These are phyloP conservation scores for Coendou prehensilis DNA, from an alignment of 2,797 vertebrate genomes.

Conservation along the genomic window DNA sequence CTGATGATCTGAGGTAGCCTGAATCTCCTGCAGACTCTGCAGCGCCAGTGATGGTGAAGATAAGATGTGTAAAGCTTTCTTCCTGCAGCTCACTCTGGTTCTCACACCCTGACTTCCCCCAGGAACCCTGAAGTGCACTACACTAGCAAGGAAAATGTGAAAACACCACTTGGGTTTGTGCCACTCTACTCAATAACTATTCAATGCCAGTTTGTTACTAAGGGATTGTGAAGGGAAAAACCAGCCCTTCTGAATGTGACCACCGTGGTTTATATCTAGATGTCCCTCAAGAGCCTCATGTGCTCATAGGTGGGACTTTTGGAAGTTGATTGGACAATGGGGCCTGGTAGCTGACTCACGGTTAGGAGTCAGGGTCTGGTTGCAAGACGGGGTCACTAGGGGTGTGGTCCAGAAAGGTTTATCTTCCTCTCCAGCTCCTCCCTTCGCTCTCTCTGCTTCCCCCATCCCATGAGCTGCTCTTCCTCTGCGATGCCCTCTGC, in stretches of 20 bases:
- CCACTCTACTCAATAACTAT: background rate
- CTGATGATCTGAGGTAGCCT: background rate
- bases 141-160: background rate
- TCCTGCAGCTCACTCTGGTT: background rate
- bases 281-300: background rate
- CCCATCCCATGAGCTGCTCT: background rate
- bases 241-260: background rate
- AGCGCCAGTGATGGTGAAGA: background rate
- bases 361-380: background rate
- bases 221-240: background rate
- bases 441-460: background rate
- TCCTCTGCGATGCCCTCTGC: background rate
- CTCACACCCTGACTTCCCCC: background rate
- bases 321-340: background rate
- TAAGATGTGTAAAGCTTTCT: background rate
- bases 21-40: background rate
- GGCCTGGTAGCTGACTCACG: background rate
- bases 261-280: background rate
- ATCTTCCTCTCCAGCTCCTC: background rate
- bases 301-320: background rate
- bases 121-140: background rate
- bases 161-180: background rate
- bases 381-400: background rate
- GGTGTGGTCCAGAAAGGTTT: background rate
- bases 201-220: background rate